Evolutionary conservation across 2,113 vertebrate genomes (phyloP).

Genomic region (Onychorhynchus coronatus): DNA sequence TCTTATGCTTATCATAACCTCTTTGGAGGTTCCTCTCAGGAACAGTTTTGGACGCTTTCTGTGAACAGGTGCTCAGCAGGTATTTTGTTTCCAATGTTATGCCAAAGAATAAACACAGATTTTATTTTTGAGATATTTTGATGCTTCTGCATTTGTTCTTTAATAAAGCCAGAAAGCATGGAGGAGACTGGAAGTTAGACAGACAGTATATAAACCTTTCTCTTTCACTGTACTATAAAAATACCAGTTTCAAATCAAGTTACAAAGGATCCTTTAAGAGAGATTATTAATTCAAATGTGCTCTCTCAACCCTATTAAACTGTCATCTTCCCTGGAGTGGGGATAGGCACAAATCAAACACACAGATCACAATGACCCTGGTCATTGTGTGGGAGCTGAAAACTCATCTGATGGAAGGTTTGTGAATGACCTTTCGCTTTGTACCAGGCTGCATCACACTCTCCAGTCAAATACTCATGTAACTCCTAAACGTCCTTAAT

Average conservation of each 20-base stretch:
- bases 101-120: not conserved
- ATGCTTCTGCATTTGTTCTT: not conserved
- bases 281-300: not conserved
- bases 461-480: not conserved
- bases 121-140: not conserved
- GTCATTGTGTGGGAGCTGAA: not conserved
- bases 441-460: not conserved
- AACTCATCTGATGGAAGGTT: not conserved
- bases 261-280: not conserved
- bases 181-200: not conserved
- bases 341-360: not conserved
- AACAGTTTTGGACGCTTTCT: not conserved
- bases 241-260: not conserved
- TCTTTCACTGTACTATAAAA: not conserved
- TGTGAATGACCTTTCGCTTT: not conserved
- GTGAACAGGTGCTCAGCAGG: not conserved
- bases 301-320: conserved; percentile 4
- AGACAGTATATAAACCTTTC: not conserved
- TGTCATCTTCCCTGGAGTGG: not conserved
- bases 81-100: not conserved
- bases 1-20: not conserved
- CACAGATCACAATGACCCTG: not conserved
- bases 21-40: not conserved
- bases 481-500: not conserved
- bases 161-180: not conserved